Base-by-base conservation (phyloP, 2,113 vertebrate genomes). In the Cyanoderma ruficeps region DNA sequence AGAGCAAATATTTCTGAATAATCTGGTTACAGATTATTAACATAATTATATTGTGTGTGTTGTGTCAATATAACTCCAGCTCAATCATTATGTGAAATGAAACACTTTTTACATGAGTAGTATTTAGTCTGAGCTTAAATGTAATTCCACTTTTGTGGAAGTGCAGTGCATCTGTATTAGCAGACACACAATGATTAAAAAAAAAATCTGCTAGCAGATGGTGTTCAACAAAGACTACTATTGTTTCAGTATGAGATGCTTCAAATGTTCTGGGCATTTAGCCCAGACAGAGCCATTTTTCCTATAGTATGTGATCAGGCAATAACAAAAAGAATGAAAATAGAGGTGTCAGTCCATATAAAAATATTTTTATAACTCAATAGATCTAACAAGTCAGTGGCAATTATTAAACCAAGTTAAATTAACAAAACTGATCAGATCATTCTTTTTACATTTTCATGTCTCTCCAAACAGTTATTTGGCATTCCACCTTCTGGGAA, bases 171-270 rank as follows among this genome's bases (percentile, higher is more conserved):
- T 95, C 87, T 94, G 85, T 95, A 94, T 96, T 97, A 96, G 75
- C 89, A 95, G 92, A 94, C 93, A 84, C 76, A 92, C 87, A 95
- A 93, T 87, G 75, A 90, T 96, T 90, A 67, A 41, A 72, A 94
- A 75, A 76, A 78, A 53, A 55, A 17, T 90, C 67, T 95, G 97
- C 97, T 97, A 97, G 97, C 98, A 98, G 98, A 98, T 98, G 98
- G 88, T 96, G 97, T 96, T 96, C 97, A 98, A 98, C 98, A 99
- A 98, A 98, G 98, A 94, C 96, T 90, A 86, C 95, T 97, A 98
- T 98, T 99, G 98, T 99, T 98, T 97, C 94, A 93, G 95, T 84
- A 90, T 95, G 97, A 96, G 97, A 98, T 98, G 97, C 96, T 97
- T 98, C 96, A 93, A 97, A 96, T 97, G 96, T 97, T 98, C 97